Conservation (phyloP, 2,797 vertebrate genomes). For the Mionectes olivaceus region DNA sequence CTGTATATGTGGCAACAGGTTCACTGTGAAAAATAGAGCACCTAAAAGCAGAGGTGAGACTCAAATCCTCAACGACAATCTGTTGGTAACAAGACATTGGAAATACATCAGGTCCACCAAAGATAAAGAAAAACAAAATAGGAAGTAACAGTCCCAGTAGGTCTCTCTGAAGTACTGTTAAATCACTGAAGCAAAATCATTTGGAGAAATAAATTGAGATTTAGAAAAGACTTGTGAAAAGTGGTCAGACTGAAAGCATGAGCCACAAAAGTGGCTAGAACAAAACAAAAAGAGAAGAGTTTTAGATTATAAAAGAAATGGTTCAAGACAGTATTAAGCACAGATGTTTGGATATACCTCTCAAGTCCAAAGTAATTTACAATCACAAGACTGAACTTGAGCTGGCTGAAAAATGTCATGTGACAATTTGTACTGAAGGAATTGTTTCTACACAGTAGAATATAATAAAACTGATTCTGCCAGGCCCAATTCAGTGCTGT, state of each 20-base stretch:
- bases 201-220: background rate
- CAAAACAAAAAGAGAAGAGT: background rate
- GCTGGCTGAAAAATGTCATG: conserved; percentile 38
- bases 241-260: background rate
- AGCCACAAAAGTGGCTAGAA: background rate
- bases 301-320: background rate
- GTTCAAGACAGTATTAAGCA: background rate
- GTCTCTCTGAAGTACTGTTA: background rate
- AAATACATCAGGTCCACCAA: background rate
- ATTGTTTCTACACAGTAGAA: conserved; percentile 54
- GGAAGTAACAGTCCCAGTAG: background rate
- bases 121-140: background rate
- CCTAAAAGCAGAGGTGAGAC: background rate
- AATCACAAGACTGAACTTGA: background rate
- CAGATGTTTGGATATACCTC: conserved; percentile 1
- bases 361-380: background rate
- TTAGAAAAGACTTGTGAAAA: background rate
- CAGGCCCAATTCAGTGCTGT: conserved; percentile 42
- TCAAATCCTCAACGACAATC: background rate
- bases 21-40: background rate
- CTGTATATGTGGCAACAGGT: background rate
- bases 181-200: background rate
- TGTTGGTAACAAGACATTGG: background rate
- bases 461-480: conserved; percentile 55
- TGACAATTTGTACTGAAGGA: conserved; percentile 34